Conservation (phyloP, 2,113 vertebrate species). For the Cariama cristata region DNA sequence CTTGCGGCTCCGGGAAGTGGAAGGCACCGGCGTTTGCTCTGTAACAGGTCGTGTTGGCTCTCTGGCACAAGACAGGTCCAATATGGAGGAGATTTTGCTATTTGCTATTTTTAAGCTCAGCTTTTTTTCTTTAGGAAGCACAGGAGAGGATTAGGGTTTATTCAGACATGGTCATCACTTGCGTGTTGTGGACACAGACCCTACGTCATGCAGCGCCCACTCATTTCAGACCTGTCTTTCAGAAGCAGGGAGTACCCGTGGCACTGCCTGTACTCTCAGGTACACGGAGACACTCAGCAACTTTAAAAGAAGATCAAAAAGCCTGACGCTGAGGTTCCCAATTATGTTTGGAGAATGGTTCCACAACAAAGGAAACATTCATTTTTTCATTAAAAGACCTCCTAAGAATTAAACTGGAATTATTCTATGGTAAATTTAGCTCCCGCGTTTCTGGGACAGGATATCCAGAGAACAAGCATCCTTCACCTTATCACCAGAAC, state of each 20-base stretch:
- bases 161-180: background rate
- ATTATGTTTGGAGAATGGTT: background rate
- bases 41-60: background rate
- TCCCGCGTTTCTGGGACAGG: background rate
- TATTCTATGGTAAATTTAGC: background rate
- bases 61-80: background rate
- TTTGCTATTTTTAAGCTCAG: background rate
- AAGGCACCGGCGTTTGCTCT: background rate
- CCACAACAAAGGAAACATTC: background rate
- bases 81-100: background rate
- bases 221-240: background rate
- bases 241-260: accelerated
- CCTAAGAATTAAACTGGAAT: background rate
- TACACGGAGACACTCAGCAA: accelerated
- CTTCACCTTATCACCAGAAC: background rate
- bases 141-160: background rate
- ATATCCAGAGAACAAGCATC: background rate
- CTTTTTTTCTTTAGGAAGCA: background rate
- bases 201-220: accelerated
- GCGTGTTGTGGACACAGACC: background rate
- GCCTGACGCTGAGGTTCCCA: background rate
- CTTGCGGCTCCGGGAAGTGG: accelerated
- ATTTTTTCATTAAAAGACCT: background rate
- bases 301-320: background rate
- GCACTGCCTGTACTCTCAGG: background rate